Evolutionary conservation across 2,888 invertebrate genomes (phyloP).

Genomic region (Amblyteles armatorius): DNA sequence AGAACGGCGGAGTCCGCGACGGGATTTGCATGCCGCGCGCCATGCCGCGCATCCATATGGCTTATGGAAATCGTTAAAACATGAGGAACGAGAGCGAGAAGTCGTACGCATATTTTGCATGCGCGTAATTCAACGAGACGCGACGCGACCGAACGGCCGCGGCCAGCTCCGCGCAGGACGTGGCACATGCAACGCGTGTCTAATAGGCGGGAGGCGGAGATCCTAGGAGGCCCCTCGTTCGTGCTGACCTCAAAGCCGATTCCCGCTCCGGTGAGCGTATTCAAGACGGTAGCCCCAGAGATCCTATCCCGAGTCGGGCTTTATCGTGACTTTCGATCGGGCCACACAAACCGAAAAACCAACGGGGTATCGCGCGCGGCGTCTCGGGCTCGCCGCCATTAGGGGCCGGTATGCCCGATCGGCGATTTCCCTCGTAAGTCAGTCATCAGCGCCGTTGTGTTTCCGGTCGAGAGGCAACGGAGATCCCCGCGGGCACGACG

Average conservation of each 20-base stretch:
- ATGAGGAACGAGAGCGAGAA: conserved; percentile 50
- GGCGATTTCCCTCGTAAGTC: conserved; percentile 44
- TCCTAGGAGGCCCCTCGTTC: conserved; percentile 6
- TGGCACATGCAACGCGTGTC: background rate
- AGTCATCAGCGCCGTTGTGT: conserved; percentile 5
- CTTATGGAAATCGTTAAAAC: conserved; percentile 51
- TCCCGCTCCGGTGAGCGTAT: conserved; percentile 7
- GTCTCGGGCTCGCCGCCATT: background rate
- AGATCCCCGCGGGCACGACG: background rate
- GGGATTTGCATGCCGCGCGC: conserved; percentile 32
- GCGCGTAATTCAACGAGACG: background rate
- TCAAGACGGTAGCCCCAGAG: conserved; percentile 67
- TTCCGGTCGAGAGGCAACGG: background rate
- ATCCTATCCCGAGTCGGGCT: conserved; percentile 58
- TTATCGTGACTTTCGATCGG: conserved; percentile 69
- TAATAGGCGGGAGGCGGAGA: background rate
- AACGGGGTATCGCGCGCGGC: background rate
- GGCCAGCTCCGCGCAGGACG: background rate
- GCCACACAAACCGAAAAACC: conserved; percentile 59
- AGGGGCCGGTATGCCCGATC: background rate
- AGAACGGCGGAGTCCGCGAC: conserved; percentile 11
- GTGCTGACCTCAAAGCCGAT: conserved; percentile 34
- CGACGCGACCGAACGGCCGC: background rate
- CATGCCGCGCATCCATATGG: conserved; percentile 32
- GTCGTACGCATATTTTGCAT: conserved; percentile 11